These are phyloP conservation scores for Sphenopsis melanotis DNA, from an alignment of 2,797 vertebrate species.

Conservation along the genomic window DNA sequence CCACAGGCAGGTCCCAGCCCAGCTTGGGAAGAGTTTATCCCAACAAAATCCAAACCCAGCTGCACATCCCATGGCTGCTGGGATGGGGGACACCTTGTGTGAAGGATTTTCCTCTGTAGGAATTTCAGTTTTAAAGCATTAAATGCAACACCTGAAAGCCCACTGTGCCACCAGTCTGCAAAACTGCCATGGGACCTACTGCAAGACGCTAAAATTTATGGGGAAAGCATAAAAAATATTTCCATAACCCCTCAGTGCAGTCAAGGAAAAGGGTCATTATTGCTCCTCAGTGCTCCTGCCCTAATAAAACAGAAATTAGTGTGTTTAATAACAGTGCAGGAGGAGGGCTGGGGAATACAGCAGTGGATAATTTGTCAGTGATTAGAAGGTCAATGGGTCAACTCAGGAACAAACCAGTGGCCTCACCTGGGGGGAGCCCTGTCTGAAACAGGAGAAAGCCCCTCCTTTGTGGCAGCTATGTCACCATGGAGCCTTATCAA, in stretches of 20 bases:
- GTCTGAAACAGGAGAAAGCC: slow-evolving; percentile 76
- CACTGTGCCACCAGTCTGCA: rapidly evolving
- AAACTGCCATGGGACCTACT: rapidly evolving
- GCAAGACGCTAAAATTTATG: neutral
- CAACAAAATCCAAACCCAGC: neutral
- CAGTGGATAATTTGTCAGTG: slow-evolving; percentile 87
- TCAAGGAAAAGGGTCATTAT: neutral
- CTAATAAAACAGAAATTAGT: slow-evolving; percentile 51
- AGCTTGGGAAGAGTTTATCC: neutral
- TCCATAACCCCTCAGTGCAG: neutral
- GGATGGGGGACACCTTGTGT: neutral
- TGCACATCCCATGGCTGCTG: neutral
- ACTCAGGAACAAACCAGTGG: slow-evolving; percentile 82
- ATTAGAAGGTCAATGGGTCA: slow-evolving; percentile 88
- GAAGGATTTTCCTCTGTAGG: rapidly evolving
- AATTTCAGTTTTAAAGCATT: neutral
- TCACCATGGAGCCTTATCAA: slow-evolving; percentile 39
- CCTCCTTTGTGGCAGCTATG: slow-evolving; percentile 72
- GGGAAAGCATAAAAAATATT: neutral
- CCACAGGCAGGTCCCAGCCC: neutral
- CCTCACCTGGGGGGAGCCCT: slow-evolving; percentile 86
- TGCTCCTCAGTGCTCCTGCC: slow-evolving; percentile 18
- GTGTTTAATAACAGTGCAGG: slow-evolving; percentile 51
- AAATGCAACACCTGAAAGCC: neutral
- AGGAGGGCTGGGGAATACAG: slow-evolving; percentile 33